Percentiles rank a stretch among this genome's conserved stretches.
These are phyloP conservation scores for Sinohyriopsis cumingii DNA, from an alignment of 2,888 invertebrate genomes.

Conservation along the genomic window DNA sequence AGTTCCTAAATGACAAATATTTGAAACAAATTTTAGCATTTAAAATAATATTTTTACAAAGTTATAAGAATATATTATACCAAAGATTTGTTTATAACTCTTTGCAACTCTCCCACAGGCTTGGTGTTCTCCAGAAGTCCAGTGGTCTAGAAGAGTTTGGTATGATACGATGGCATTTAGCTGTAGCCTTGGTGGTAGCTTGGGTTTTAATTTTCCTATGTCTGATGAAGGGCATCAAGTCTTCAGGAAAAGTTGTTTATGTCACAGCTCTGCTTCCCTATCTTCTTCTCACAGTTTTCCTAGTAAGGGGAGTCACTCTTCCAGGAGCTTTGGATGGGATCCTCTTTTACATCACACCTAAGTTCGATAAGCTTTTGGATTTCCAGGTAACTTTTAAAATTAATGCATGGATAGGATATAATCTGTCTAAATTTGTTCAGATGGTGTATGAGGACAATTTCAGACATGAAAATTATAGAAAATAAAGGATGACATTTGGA, in stretches of 20 bases:
- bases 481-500: too few species aligned
- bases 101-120: neutral
- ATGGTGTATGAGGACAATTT: neutral
- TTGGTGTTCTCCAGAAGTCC: constrained; percentile 53
- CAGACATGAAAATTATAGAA: too few species aligned
- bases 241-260: constrained; percentile 58
- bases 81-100: neutral
- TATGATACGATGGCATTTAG: constrained; percentile 49
- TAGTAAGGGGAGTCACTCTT: constrained; percentile 46
- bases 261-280: constrained; percentile 36
- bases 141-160: constrained; percentile 64
- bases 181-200: constrained; percentile 57
- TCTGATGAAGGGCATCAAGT: constrained; percentile 65
- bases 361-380: constrained; percentile 41
- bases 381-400: constrained; percentile 32
- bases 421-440: neutral
- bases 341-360: constrained; percentile 45
- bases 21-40: too few species aligned
- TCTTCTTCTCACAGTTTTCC: constrained; percentile 40
- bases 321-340: constrained; percentile 53
- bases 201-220: constrained; percentile 66
- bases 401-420: neutral
- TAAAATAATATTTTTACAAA: too few species aligned
- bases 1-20: too few species aligned
- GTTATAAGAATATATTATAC: neutral